phyloP scores from a whole-genome alignment of 2,888 invertebrate species.

The Mythimna vitellina region DNA sequence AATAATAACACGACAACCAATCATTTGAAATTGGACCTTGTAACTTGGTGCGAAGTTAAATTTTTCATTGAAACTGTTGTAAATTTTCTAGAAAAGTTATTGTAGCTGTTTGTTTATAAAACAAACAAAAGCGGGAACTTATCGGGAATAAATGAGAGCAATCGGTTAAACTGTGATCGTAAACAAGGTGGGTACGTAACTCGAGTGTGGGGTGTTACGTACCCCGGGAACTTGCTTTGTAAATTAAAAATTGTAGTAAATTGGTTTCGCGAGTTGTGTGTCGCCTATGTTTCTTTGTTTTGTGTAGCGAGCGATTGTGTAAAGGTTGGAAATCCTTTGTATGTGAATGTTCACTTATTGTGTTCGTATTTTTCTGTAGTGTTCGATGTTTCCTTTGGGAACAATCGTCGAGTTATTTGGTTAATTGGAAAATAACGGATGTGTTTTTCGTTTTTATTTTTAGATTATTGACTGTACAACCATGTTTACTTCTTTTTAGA shows the following conservation, averaged over 20 bases:
- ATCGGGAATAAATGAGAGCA: conserved; percentile 66
- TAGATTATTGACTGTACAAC: not conserved
- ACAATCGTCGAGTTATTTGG: not conserved
- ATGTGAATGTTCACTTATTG: conserved; percentile 3
- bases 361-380: not conserved
- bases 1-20: conserved; percentile 43
- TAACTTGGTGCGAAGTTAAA: conserved; percentile 28
- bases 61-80: conserved; percentile 35
- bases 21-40: conserved; percentile 44
- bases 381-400: conserved; percentile 13
- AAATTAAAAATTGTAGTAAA: conserved; percentile 61
- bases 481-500: not conserved
- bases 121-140: conserved; percentile 66
- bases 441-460: not conserved
- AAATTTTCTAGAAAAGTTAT: conserved; percentile 53
- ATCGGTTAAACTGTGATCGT: conserved; percentile 67
- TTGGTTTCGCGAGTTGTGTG: conserved; percentile 60
- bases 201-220: conserved; percentile 40
- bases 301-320: conserved; percentile 18
- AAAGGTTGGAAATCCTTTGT: conserved; percentile 18
- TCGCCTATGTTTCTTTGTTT: conserved; percentile 53
- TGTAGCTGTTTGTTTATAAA: conserved; percentile 61
- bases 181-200: conserved; percentile 65
- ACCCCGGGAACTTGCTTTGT: conserved; percentile 49
- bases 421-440: conserved; percentile 3